Evolutionary conservation across 2,113 vertebrate genomes (phyloP).

Genomic region (Trichechus manatus): DNA sequence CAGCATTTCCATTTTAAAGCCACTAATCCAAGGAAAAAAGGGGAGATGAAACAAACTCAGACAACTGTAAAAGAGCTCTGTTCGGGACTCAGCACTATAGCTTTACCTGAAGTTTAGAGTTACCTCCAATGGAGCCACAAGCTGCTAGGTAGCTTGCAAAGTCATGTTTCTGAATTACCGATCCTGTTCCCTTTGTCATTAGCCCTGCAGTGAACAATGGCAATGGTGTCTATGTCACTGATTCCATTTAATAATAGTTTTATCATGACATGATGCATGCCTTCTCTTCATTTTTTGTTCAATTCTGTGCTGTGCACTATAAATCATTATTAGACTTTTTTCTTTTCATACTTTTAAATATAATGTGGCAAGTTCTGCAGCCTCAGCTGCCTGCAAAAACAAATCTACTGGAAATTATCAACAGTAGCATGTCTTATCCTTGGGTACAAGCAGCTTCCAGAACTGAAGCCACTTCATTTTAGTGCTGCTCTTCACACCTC

Average conservation of each 20-base stretch:
- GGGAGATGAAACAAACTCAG: constrained; percentile 58
- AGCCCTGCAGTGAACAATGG: neutral
- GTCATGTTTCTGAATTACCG: neutral
- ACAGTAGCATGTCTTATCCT: constrained; percentile 14
- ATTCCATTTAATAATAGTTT: constrained; percentile 2
- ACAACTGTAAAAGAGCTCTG: constrained; percentile 45
- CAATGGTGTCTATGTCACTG: neutral
- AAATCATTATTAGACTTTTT: neutral
- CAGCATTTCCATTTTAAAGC: constrained; percentile 77
- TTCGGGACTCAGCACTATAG: constrained; percentile 21
- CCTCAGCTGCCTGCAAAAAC: neutral
- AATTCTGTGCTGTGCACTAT: neutral
- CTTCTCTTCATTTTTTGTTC: constrained; percentile 17
- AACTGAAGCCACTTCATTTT: constrained; percentile 51
- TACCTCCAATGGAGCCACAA: neutral
- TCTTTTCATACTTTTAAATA: neutral
- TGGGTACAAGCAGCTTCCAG: neutral
- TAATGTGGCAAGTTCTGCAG: neutral
- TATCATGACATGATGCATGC: neutral
- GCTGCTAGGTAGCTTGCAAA: neutral
- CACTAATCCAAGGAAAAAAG: constrained; percentile 72
- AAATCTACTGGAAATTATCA: constrained; percentile 46
- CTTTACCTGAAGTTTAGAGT: constrained; percentile 49
- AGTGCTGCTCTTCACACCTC: constrained; percentile 15
- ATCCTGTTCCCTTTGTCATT: neutral